These are phyloP conservation scores for Junonia oenone DNA, from an alignment of 2,888 invertebrate species.

Conservation along the genomic window DNA sequence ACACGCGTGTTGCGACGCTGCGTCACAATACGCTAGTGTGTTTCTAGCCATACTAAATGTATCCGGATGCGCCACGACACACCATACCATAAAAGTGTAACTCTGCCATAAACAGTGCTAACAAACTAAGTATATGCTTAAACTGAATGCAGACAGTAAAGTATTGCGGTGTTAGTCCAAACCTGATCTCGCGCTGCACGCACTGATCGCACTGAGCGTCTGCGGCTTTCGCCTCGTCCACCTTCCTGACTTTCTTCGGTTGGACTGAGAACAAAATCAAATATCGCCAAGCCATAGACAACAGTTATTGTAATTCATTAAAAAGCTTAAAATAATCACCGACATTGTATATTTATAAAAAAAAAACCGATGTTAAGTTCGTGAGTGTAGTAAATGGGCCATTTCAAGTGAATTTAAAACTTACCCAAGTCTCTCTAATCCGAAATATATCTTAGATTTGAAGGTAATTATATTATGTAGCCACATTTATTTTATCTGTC, in stretches of 20 bases:
- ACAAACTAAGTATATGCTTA: neutral
- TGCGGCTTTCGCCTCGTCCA: constrained; percentile 40
- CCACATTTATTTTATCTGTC: neutral
- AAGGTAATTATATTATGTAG: neutral
- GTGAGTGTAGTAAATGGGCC: neutral
- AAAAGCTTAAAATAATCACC: neutral
- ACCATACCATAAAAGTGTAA: too few relatives aligned
- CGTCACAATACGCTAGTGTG: too few relatives aligned
- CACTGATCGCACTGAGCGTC: constrained; percentile 52
- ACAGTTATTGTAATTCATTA: constrained; percentile 19
- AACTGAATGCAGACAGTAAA: constrained; percentile 16
- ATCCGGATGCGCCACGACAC: too few relatives aligned
- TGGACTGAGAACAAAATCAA: constrained; percentile 70
- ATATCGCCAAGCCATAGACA: constrained; percentile 61
- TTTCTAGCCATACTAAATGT: too few relatives aligned
- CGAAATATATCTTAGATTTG: neutral
- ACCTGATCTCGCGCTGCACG: constrained; percentile 56
- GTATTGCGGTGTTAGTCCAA: constrained; percentile 37
- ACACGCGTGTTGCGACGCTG: too few relatives aligned
- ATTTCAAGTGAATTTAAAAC: neutral
- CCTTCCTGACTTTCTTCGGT: constrained; percentile 54
- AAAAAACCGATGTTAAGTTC: neutral
- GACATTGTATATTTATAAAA: neutral
- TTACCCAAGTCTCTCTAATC: neutral
- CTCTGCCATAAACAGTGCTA: neutral